Base-by-base conservation (phyloP, 2,888 invertebrate genomes). In the Ormyrus nitidulus region DNA sequence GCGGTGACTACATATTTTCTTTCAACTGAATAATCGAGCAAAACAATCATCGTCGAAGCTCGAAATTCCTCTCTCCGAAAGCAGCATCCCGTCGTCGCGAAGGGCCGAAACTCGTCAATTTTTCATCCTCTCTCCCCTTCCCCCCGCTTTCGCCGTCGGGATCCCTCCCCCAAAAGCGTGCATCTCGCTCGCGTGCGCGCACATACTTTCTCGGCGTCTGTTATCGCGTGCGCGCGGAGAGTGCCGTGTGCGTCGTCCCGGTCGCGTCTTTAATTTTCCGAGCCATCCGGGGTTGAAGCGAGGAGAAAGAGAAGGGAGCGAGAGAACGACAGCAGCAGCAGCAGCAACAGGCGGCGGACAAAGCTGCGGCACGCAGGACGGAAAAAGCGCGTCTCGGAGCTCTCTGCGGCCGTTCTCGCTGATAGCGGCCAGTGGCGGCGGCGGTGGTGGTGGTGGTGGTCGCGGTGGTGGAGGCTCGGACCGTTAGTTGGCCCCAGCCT, bases 401-500 rank as follows among this genome's bases (percentile, higher is more conserved):
- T 34, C 34, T 34, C 34, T 34, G 34, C 34, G 34, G 34, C 34
- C 34, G 34, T 34, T 34, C 34, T 34, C 34, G 34, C 34, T 34
- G 81, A 70, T 10, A 54, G 54, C 72, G 49, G 53, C 54, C 54
- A 54, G 58, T 44, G 70, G 51, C 79, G 79, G 80, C 65, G 61
- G 66, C 64, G 81, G 69, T 83, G 83, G 82, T 82, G 61, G 77
- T 74, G 56, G 59, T 79, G 82, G 66, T 83, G 83, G 69, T 68
- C 19, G 61, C 51, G 75, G 79, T 87, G 85, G 89, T 87, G 89
- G 89, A 89, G 89, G 89, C 73, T 84, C 83, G 87, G 85, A 89
- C 89, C 89, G 89, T 89, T 89, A 89, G 88, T 89, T 89, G 89
- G 89, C 89, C 89, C 89, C 88, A 88, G 88, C 87, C 80, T 84